Evolutionary conservation across 2,888 invertebrate genomes (phyloP).

Genomic region (Machimus atricapillus): DNA sequence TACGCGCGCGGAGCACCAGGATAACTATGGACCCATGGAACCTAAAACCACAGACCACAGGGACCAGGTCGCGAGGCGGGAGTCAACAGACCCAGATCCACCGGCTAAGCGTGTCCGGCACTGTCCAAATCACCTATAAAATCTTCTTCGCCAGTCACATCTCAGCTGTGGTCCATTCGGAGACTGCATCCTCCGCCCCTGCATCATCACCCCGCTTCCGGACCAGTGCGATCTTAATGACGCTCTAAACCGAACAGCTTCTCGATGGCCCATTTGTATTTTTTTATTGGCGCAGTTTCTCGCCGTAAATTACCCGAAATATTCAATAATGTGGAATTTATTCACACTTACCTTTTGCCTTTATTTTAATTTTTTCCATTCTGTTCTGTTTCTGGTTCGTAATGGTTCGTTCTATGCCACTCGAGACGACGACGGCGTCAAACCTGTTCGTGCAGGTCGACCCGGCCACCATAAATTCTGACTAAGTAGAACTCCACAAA

Average conservation of each 20-base stretch:
- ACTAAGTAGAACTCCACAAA: constrained; percentile 22
- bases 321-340: constrained; percentile 40
- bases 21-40: neutral
- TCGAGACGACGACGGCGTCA: neutral
- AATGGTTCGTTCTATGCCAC: neutral
- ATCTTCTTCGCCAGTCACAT: neutral
- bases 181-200: neutral
- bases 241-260: constrained; percentile 5
- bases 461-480: constrained; percentile 19
- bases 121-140: constrained; percentile 12
- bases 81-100: constrained; percentile 12
- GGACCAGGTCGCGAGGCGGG: neutral
- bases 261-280: constrained; percentile 36
- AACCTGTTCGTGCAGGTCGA: constrained; percentile 23
- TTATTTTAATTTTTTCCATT: constrained; percentile 27
- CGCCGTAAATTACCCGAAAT: constrained; percentile 35
- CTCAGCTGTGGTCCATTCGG: constrained; percentile 35
- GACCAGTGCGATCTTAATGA: constrained; percentile 14
- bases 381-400: constrained; percentile 21
- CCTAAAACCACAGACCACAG: neutral
- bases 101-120: constrained; percentile 6
- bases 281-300: constrained; percentile 36
- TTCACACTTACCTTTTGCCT: constrained; percentile 38
- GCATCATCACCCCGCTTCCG: neutral
- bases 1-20: neutral